Base-by-base conservation (phyloP, 2,888 invertebrate species). In the Neoscelio sp. region DNA sequence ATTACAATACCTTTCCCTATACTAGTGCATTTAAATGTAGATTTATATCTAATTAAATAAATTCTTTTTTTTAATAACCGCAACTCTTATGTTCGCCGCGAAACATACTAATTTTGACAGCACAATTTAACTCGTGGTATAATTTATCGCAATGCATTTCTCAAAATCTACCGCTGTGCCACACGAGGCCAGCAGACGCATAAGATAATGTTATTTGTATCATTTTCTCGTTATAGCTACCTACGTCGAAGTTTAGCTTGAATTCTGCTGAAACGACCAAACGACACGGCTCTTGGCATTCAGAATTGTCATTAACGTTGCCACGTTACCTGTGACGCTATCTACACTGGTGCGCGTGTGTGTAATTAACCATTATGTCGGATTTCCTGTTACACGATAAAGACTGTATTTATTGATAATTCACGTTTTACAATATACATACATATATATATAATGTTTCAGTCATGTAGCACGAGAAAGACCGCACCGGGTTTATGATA, bases 331-430 rank as follows among this genome's bases (percentile, higher is more conserved):
- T 68, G 79, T 48, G 74, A 79, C 79, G 68, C 17, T 71, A 50
- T 58, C 60, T 75, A 71, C 79, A 79, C 60, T 71, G 75, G 75
- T 71, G 58, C 54, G 23, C 67, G 68, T 65, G 60, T 50, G 40
- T 38, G 60, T 75, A 75, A 75, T 75, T 74, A 78, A 74, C 64
- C 71, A 75, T 71, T 75, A 71, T 44, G 54, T 75, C 70, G 71
- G 75, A 79, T 71, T 79, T 79, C 79, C 79, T 75, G 75, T 71
- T 74, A 70, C 60, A 75, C 52, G 67, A 35, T 79, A 79, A 79
- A 79, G 30, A 79, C 79, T 71, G 67, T 71, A 50, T 79, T 79
- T 79, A 79, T 62, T 52, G 71, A 48, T 71, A 75, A 79, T 75
- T 71, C 67, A 56, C 60, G 48, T 75, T 54, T 75, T 62, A 71